Evolutionary conservation across 2,888 invertebrate genomes (phyloP).

Genomic region (Liodrosophila aerea): DNA sequence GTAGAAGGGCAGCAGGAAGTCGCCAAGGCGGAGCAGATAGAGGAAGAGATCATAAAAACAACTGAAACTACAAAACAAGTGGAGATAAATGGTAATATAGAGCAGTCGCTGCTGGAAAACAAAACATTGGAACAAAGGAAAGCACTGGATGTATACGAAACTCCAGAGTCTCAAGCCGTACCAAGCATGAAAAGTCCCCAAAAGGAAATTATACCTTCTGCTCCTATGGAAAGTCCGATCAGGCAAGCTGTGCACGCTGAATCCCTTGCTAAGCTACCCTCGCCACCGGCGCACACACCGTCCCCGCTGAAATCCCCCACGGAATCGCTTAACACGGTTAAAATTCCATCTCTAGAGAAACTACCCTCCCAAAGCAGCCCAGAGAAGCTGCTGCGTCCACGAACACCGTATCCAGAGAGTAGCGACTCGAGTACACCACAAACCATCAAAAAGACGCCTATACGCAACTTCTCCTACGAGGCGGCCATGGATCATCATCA

Average conservation of each 20-base stretch:
- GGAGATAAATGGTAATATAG: too few species aligned
- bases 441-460: slow-evolving; percentile 67
- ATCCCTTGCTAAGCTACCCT: slow-evolving; percentile 42
- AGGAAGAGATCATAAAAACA: too few species aligned
- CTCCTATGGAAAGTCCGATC: slow-evolving; percentile 46
- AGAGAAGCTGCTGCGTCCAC: slow-evolving; percentile 74
- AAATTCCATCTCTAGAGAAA: slow-evolving; percentile 57
- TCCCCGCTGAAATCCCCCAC: slow-evolving; percentile 61
- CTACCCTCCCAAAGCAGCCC: slow-evolving; percentile 20
- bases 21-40: slow-evolving; percentile 46
- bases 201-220: slow-evolving; percentile 35
- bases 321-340: slow-evolving; percentile 61
- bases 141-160: too few species aligned
- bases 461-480: slow-evolving; percentile 77
- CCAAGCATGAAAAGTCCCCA: not conserved
- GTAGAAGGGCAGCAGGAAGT: too few species aligned
- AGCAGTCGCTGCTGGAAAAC: too few species aligned
- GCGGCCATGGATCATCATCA: slow-evolving; percentile 72
- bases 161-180: too few species aligned
- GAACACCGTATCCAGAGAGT: slow-evolving; percentile 80
- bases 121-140: too few species aligned
- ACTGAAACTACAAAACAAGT: too few species aligned
- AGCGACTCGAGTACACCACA: slow-evolving; percentile 67
- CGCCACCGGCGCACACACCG: slow-evolving; percentile 42
- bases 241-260: slow-evolving; percentile 4